phyloP scores from a whole-genome alignment of 2,113 vertebrate species.

The Otocyon megalotis region DNA sequence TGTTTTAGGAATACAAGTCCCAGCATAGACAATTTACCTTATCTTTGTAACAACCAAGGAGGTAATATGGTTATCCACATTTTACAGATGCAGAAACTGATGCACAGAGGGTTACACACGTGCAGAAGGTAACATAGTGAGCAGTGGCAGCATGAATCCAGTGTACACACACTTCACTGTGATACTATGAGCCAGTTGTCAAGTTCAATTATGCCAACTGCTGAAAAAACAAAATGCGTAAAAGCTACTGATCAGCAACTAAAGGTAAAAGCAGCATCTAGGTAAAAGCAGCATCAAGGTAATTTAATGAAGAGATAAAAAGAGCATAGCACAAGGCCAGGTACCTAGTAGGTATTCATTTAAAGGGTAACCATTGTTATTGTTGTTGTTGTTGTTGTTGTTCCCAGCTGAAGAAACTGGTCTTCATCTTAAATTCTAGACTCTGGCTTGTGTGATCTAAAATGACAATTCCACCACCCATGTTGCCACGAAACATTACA shows the following conservation, averaged over 20 bases:
- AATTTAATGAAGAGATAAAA: not conserved
- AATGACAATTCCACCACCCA: not conserved
- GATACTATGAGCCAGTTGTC: not conserved
- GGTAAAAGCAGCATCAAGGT: no score
- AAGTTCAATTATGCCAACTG: not conserved
- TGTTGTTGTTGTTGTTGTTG: not conserved
- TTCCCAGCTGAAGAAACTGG: not conserved
- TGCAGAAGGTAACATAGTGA: not conserved
- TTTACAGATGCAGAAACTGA: constrained; percentile 2
- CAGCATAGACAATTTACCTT: not conserved
- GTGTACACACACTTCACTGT: not conserved
- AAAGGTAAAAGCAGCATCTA: not conserved
- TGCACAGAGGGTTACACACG: not conserved
- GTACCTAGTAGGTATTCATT: not conserved
- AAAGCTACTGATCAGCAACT: not conserved
- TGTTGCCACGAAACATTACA: not conserved
- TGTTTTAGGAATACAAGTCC: not conserved
- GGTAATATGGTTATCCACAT: not conserved
- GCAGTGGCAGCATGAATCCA: not conserved
- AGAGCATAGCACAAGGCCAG: not conserved
- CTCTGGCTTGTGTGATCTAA: not conserved
- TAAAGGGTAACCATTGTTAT: not conserved
- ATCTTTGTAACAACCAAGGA: not conserved
- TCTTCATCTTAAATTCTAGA: not conserved
- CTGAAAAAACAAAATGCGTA: not conserved